phyloP scores from a whole-genome alignment of 30 jellyfish, hydroid and myxozoan genomes.

The Hydractinia symbiolongicarpus region DNA sequence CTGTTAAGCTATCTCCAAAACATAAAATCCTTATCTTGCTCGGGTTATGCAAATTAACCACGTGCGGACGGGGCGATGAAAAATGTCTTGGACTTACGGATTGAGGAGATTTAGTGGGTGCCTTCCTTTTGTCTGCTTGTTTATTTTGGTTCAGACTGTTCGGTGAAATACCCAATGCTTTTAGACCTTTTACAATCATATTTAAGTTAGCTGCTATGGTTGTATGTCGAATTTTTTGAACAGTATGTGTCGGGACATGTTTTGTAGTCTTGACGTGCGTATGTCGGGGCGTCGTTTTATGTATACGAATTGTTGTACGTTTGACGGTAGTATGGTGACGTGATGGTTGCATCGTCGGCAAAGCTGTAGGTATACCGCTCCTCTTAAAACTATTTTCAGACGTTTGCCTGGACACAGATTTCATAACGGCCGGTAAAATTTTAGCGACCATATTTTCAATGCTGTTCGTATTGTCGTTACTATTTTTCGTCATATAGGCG shows the following conservation, averaged over 20 bases:
- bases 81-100: slow-evolving; percentile 23
- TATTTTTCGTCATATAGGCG: too few species aligned
- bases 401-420: slow-evolving; percentile 28
- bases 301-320: slow-evolving; percentile 17
- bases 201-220: slow-evolving; percentile 44
- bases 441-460: slow-evolving; percentile 26
- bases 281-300: slow-evolving; percentile 17
- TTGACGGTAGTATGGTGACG: slow-evolving; percentile 20
- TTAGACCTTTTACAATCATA: slow-evolving; percentile 63
- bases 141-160: slow-evolving; percentile 12
- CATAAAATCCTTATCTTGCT: slow-evolving; percentile 59
- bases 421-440: slow-evolving; percentile 28
- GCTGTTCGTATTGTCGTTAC: not conserved
- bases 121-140: not conserved
- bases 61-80: slow-evolving; percentile 54
- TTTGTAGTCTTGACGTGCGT: slow-evolving; percentile 30
- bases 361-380: slow-evolving; percentile 28
- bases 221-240: slow-evolving; percentile 21
- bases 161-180: slow-evolving; percentile 61
- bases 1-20: slow-evolving; percentile 96
- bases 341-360: slow-evolving; percentile 8
- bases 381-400: slow-evolving; percentile 17
- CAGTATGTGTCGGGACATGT: slow-evolving; percentile 38
- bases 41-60: slow-evolving; percentile 56
- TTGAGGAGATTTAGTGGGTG: slow-evolving; percentile 28